Evolutionary conservation across 1,140 invertebrate species (phyloP).

Genomic region (Temnothorax curvispinosus): DNA sequence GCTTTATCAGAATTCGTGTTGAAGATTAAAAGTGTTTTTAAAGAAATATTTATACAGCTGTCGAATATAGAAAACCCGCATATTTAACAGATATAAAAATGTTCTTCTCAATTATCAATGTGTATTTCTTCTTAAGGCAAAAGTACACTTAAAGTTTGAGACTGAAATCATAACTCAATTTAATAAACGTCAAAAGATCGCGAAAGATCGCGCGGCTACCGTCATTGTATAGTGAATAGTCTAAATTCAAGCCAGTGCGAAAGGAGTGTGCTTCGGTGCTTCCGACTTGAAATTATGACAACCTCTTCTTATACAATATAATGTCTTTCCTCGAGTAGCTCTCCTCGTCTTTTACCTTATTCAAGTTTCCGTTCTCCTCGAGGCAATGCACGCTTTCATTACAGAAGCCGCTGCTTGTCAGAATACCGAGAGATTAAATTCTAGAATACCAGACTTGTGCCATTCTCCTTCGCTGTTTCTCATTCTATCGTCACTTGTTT

Average conservation of each 20-base stretch:
- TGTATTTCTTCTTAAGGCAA: background rate
- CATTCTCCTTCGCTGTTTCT: background rate
- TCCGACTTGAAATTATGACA: conserved; percentile 12
- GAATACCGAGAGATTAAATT: conserved; percentile 32
- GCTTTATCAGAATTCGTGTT: background rate
- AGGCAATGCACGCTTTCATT: conserved; percentile 30
- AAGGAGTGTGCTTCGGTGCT: background rate
- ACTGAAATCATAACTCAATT: conserved; percentile 11
- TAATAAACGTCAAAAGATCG: background rate
- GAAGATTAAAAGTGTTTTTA: background rate
- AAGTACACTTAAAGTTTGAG: background rate
- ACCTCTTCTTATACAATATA: conserved; percentile 7
- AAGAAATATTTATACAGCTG: background rate
- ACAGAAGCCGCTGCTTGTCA: conserved; percentile 20
- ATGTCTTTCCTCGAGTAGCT: conserved; percentile 15
- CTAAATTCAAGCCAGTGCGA: background rate
- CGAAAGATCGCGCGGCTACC: background rate
- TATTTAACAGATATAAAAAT: background rate
- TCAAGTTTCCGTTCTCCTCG: conserved; percentile 24
- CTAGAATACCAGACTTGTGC: background rate
- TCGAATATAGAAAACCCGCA: background rate
- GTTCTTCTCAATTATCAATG: background rate
- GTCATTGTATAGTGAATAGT: background rate
- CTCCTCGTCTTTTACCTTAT: conserved; percentile 22
- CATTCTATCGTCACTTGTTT: background rate